Evolutionary conservation across 2,888 invertebrate genomes (phyloP), one percentile per base, ranked within the genome.

Genomic region (Scrobipalpa costella): DNA sequence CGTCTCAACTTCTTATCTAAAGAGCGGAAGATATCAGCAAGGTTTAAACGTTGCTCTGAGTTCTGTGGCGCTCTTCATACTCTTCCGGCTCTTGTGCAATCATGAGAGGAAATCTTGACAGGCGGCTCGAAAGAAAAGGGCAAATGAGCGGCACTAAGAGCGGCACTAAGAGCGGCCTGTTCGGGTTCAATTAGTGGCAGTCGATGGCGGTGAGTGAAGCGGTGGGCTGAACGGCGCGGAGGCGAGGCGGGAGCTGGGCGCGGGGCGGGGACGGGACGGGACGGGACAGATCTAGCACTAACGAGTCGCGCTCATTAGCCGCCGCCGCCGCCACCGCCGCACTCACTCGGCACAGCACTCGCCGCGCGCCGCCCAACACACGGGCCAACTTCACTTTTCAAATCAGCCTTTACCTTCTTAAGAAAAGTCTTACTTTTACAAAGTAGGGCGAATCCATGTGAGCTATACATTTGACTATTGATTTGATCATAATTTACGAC

Each of bases 251-350:
- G 34, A 13, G n/a, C 19, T 44, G 60, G 61, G 55, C 61, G 62
- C 27, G 44, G n/a, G 44, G 6, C 44, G 44, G 44, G 15, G 5
- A n/a, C 44, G 44, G 44, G 44, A 15, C 44, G 40, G 1, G 40
- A 11, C 13, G 13, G 15, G 40, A 44, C 8, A 36, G 44, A n/a
- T 44, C 61, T 57, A 57, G 60, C 63, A 57, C 58, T 55, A 62
- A 62, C 62, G 59, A 59, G 55, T 57, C 57, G 60, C 61, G 63
- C 44, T 59, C 59, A 36, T 21, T 21, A 60, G 61, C 57, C 57
- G 44, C 40, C n/a, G 7, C 11, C 17, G 47, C 17, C 40, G 33
- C 34, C 21, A 57, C 57, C 13, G 38, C 57, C 11, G 44, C 17
- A 34, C 36, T 34, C 49, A 17, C 62, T 27, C 36, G 40, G 55